Evolutionary conservation across 2,888 invertebrate genomes (phyloP).

Genomic region (Marasmarcha lunaedactyla): DNA sequence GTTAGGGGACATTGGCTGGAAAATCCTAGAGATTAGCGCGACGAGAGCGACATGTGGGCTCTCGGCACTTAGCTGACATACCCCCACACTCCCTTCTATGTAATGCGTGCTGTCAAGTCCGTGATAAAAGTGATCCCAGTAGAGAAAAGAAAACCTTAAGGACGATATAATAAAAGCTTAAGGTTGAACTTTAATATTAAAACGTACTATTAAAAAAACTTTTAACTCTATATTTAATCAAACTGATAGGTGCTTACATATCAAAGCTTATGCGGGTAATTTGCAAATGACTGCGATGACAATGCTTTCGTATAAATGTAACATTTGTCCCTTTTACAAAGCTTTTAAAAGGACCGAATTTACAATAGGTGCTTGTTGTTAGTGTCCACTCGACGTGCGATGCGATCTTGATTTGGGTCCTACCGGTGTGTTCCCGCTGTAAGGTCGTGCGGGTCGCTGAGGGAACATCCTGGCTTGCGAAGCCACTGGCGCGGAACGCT

Average conservation of each 20-base stretch:
- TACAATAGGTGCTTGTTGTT: constrained; percentile 26
- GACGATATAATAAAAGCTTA: too few relatives aligned
- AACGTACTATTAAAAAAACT: too few relatives aligned
- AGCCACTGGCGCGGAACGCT: constrained; percentile 44
- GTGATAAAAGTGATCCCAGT: too few relatives aligned
- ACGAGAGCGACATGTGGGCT: constrained; percentile 68
- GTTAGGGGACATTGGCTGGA: constrained; percentile 56
- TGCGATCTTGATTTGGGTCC: constrained; percentile 32
- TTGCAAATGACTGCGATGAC: constrained; percentile 29
- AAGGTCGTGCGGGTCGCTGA: constrained; percentile 49
- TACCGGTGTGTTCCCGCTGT: constrained; percentile 19
- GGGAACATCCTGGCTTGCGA: constrained; percentile 24
- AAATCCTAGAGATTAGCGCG: constrained; percentile 68
- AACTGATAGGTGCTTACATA: too few relatives aligned
- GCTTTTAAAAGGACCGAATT: constrained; percentile 6
- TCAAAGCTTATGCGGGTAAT: constrained; percentile 37
- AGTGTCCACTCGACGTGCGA: constrained; percentile 37
- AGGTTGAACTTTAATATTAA: too few relatives aligned
- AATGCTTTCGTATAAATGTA: constrained; percentile 19
- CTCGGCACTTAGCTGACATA: constrained; percentile 49
- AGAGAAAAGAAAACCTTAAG: too few relatives aligned
- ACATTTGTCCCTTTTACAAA: constrained; percentile 35
- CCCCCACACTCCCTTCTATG: constrained; percentile 25
- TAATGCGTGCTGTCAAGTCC: constrained; percentile 9
- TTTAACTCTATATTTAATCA: too few relatives aligned